These are phyloP conservation scores for Suricata suricatta DNA, from an alignment of 2,113 vertebrate species.

Conservation along the genomic window DNA sequence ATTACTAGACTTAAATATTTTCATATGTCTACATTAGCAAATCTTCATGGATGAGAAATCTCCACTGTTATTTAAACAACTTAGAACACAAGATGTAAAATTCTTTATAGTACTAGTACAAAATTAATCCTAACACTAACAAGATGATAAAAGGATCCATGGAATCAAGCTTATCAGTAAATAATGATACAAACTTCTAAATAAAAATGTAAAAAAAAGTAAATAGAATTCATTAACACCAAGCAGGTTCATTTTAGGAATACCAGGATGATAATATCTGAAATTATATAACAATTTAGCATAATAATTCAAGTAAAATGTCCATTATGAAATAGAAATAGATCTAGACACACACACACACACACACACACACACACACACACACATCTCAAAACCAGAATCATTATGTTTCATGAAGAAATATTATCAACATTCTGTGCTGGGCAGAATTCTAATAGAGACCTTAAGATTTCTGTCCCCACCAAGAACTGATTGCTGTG, in stretches of 20 bases:
- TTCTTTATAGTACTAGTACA: not conserved
- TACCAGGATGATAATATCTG: not conserved
- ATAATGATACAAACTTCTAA: not conserved
- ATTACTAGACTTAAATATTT: not conserved
- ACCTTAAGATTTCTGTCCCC: not conserved
- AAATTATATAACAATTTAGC: not conserved
- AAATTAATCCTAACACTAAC: not conserved
- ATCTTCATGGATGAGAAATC: not conserved
- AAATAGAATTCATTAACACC: not conserved
- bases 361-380: not conserved
- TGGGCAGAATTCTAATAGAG: not conserved
- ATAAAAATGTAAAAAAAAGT: not conserved
- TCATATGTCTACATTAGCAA: not conserved
- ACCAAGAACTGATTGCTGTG: not conserved
- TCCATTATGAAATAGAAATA: not conserved
- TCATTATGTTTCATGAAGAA: not conserved
- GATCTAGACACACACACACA: not conserved
- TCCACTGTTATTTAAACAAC: not conserved
- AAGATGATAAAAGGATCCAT: not conserved
- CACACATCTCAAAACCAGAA: not conserved
- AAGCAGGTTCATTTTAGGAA: not conserved
- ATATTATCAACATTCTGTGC: not conserved
- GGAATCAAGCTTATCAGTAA: not conserved
- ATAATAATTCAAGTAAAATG: not conserved
- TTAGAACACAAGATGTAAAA: not conserved